A percentile compares a stretch with the other conserved stretches of the same genome.
Conservation (phyloP, 1,140 invertebrate species). For the Acromyrmex charruanus region DNA sequence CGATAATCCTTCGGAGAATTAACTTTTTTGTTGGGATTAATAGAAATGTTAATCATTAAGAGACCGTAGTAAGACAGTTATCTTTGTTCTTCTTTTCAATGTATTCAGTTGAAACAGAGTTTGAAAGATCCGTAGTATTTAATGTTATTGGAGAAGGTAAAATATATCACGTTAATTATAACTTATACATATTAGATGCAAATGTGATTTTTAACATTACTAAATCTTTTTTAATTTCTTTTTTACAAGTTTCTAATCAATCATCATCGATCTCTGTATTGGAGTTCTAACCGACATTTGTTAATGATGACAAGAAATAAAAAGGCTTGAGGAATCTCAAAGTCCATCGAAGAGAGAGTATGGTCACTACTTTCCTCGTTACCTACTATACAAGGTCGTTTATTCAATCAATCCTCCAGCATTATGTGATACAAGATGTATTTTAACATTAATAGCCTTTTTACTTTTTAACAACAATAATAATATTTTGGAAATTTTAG, state of each 20-base stretch:
- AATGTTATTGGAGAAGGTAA: background rate
- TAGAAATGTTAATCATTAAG: slow-evolving; percentile 1
- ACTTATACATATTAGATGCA: background rate
- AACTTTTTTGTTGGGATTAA: background rate
- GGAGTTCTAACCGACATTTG: slow-evolving; percentile 23
- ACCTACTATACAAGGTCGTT: slow-evolving; percentile 33
- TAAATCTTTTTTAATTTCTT: slow-evolving; percentile 12
- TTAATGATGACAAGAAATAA: slow-evolving; percentile 56
- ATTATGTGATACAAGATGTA: background rate
- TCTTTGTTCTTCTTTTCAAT: background rate
- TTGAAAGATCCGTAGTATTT: background rate
- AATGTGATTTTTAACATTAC: slow-evolving; percentile 1
- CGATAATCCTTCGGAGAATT: background rate
- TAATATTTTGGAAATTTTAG: slow-evolving; percentile 1
- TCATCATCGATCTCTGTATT: slow-evolving; percentile 43
- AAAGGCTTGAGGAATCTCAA: slow-evolving; percentile 29
- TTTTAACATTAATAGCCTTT: background rate
- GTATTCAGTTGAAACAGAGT: background rate
- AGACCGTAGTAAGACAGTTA: background rate
- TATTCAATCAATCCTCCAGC: slow-evolving; percentile 45
- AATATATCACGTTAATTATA: background rate
- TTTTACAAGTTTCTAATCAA: slow-evolving; percentile 21
- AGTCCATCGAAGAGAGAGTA: background rate
- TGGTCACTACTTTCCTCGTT: slow-evolving; percentile 10
- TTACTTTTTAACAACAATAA: slow-evolving; percentile 6